phyloP scores from a whole-genome alignment of 2,113 vertebrate genomes.

The Orientallactaga bullata region DNA sequence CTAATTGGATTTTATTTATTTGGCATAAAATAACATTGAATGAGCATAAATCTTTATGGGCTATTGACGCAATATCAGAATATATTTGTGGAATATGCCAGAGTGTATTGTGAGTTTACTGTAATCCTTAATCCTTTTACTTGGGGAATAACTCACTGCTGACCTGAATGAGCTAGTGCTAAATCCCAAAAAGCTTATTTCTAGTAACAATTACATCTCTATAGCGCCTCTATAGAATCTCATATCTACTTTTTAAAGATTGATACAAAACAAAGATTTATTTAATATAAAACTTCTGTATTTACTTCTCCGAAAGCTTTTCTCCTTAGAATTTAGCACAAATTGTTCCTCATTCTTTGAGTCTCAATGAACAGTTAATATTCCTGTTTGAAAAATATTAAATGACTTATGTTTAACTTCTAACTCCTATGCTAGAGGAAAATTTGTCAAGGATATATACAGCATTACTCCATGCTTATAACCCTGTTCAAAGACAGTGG shows the following conservation, averaged over 20 bases:
- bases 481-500: background rate
- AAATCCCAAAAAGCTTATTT: background rate
- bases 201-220: conserved; percentile 22
- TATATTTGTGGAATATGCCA: background rate
- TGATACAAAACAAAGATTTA: background rate
- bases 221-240: background rate
- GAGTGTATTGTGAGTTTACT: background rate
- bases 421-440: background rate
- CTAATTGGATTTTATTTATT: conserved; percentile 33
- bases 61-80: background rate
- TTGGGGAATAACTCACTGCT: background rate
- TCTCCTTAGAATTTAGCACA: background rate
- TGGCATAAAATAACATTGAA: conserved; percentile 24
- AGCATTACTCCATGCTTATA: background rate
- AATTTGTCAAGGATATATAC: background rate
- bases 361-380: conserved; percentile 9
- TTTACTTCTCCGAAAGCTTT: conserved; percentile 27
- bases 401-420: background rate
- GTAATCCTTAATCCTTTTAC: background rate
- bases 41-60: background rate
- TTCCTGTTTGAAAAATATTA: background rate
- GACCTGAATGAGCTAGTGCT: background rate
- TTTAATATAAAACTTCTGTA: background rate
- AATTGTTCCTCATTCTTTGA: background rate
- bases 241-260: background rate